phyloP scores from a whole-genome alignment of 2,888 invertebrate species.

The Clivina fossor region DNA sequence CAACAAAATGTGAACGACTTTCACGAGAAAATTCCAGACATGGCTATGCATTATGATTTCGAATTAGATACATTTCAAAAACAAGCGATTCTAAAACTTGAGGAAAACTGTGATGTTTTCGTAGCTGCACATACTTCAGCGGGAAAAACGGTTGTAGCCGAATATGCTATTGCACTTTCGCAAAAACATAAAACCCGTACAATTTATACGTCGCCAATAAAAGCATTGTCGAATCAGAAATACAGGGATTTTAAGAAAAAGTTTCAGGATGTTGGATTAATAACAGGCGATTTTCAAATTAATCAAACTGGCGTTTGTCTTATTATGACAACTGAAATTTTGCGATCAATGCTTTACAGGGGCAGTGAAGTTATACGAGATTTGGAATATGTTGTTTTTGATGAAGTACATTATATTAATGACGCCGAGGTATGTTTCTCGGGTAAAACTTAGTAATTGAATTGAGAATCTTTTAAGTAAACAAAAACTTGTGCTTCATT shows the following conservation, averaged over 20 bases:
- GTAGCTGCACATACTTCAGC: constrained; percentile 99
- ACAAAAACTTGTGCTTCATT: background rate
- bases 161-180: constrained; percentile 97
- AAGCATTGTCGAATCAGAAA: constrained; percentile 98
- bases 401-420: constrained; percentile 99
- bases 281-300: constrained; percentile 95
- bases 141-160: constrained; percentile 98
- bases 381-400: constrained; percentile 97
- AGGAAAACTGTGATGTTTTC: constrained; percentile 93
- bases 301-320: constrained; percentile 91
- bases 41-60: constrained; percentile 86
- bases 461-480: background rate
- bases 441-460: too few species aligned
- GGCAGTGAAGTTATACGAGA: constrained; percentile 93
- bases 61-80: constrained; percentile 97
- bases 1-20: constrained; percentile 80
- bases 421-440: constrained; percentile 83
- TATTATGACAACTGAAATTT: constrained; percentile 99
- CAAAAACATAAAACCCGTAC: constrained; percentile 88
- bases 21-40: constrained; percentile 74
- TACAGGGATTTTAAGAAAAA: constrained; percentile 93
- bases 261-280: constrained; percentile 90
- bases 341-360: constrained; percentile 94
- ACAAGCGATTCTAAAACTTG: constrained; percentile 91
- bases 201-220: constrained; percentile 98